Evolutionary conservation across 1,140 invertebrate species (phyloP).

Genomic region (Sitodiplosis mosellana): DNA sequence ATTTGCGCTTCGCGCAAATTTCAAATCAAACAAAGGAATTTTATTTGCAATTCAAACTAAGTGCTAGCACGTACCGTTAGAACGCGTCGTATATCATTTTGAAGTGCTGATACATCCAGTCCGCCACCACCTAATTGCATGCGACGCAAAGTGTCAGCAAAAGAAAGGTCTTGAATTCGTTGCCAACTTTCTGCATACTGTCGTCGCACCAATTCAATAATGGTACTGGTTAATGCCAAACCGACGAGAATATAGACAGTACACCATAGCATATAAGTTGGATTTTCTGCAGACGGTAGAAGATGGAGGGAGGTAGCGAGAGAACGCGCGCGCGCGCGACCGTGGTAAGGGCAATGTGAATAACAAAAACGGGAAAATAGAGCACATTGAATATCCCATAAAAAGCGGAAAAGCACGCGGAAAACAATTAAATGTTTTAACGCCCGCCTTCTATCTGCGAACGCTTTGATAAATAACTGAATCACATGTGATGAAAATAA

Average conservation of each 20-base stretch:
- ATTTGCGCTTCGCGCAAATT: too few relatives aligned
- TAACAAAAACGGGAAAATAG: too few relatives aligned
- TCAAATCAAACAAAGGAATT: too few relatives aligned
- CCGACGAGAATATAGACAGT: slow-evolving; percentile 87
- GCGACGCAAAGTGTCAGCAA: slow-evolving; percentile 57
- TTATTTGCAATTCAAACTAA: too few relatives aligned
- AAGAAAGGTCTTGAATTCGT: slow-evolving; percentile 37
- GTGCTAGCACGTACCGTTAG: slow-evolving; percentile 31
- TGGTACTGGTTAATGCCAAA: slow-evolving; percentile 82
- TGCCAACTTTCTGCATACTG: slow-evolving; percentile 76
- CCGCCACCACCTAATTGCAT: slow-evolving; percentile 47
- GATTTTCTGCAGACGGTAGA: slow-evolving; percentile 45
- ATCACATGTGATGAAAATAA: too few relatives aligned
- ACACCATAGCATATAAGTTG: slow-evolving; percentile 74
- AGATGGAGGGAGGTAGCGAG: background rate
- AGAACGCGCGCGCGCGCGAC: too few relatives aligned
- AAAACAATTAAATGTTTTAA: too few relatives aligned
- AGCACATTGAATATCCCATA: too few relatives aligned
- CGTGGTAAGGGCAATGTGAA: too few relatives aligned
- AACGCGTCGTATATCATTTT: slow-evolving; percentile 43
- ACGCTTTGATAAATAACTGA: too few relatives aligned
- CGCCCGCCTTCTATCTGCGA: too few relatives aligned
- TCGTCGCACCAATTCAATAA: slow-evolving; percentile 71
- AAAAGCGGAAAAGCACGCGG: too few relatives aligned
- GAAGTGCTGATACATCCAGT: slow-evolving; percentile 44